Percentiles rank a stretch among this genome's conserved stretches.
Evolutionary conservation across 2,888 invertebrate species (phyloP).

Genomic region (Ommatoiulus sabulosus): DNA sequence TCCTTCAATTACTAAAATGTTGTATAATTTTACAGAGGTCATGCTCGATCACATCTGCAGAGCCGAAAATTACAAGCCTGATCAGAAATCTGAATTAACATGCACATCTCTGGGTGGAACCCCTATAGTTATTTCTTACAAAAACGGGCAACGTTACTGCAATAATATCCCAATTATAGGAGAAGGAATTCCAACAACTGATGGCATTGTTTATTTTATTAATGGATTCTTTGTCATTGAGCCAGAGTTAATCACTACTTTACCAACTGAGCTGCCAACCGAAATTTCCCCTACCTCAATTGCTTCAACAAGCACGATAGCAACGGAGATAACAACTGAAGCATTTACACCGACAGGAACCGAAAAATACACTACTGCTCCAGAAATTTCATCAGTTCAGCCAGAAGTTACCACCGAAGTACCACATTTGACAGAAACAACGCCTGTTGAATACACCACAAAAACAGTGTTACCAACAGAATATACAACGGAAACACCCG

Average conservation of each 20-base stretch:
- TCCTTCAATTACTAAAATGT: not conserved
- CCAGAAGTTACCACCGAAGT: not conserved
- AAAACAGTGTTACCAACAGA: not conserved
- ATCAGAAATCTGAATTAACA: conserved; percentile 28
- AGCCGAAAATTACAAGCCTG: not conserved
- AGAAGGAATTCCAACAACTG: conserved; percentile 42
- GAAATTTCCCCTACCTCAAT: not conserved
- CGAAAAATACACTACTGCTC: not conserved
- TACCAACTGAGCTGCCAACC: not conserved
- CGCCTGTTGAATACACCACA: not conserved
- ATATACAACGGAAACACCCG: not conserved
- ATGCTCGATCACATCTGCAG: not conserved
- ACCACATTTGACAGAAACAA: not conserved
- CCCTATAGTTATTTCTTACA: not conserved
- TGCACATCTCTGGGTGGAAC: conserved; percentile 53
- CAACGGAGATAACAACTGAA: not conserved
- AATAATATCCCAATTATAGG: conserved; percentile 37
- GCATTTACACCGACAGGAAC: not conserved
- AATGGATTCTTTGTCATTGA: conserved; percentile 35
- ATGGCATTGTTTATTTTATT: conserved; percentile 51
- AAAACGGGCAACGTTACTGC: conserved; percentile 50
- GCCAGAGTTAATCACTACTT: not conserved
- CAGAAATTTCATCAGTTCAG: not conserved
- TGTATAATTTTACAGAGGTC: not conserved
- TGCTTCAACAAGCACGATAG: not conserved